Base-by-base conservation (phyloP, 1,140 invertebrate genomes). In the Danaus melanippus region DNA sequence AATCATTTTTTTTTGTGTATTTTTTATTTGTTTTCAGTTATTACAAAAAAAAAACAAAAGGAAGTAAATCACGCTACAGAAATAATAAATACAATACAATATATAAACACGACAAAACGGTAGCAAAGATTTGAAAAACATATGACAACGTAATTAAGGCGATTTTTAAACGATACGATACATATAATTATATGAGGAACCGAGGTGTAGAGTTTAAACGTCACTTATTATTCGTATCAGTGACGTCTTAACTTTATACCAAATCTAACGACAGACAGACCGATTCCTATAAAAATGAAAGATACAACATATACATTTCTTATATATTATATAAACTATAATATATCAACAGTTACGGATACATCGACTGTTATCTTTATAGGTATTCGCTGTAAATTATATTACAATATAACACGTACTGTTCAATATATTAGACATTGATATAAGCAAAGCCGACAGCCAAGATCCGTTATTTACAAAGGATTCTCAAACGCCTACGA, bases 271-370 rank as follows among this genome's bases (percentile, higher is more conserved):
- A 4, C 21, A 32, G 21, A 56, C 53, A 45, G 48, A 49, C 42
- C 21, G 21, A 49, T 56, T 62, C 69, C 63, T 56, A 60, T 63
- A 69, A 69, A 79, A 82, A 76, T 64, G 64, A 77, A 74, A 82
- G 83, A 80, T 82, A 86, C 83, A 84, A 83, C 79, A 83, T 76
- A 78, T 82, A 83, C 79, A 81, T 69, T 76, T 83, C 81, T 81
- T 86, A 86, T 71, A 70, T 58, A 75, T 86, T 86, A 86, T 69
- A 84, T 84, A 81, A 84, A 83, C 83, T 55, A 60, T 32, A 32
- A 32, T 86, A 84, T 82, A 76, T 76, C 79, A 82, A 84, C 79
- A 82, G 74, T 84, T 86, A 83, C 71, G 67, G 70, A 76, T 84
- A 81, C 73, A 85, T 79, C 72, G 84, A 86, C 80, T 73, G 69